Percentiles rank a stretch among this genome's conserved stretches.
Evolutionary conservation across 1,140 invertebrate species (phyloP).

Genomic region (Hylaeus anthracinus): DNA sequence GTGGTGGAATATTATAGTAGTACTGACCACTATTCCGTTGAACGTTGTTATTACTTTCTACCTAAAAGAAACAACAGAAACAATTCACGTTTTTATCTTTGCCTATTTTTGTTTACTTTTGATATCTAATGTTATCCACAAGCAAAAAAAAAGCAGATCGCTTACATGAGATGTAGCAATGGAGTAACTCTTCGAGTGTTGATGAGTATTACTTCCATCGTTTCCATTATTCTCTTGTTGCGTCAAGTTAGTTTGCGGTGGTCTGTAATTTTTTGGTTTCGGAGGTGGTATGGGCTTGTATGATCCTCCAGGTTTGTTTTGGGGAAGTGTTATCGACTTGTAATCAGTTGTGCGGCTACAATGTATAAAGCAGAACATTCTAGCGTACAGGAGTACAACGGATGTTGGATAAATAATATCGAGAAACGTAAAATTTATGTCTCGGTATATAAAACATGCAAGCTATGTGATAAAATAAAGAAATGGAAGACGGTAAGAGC

Average conservation of each 20-base stretch:
- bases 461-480: neutral
- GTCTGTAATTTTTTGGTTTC: slow-evolving; percentile 94
- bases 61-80: slow-evolving; percentile 56
- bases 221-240: slow-evolving; percentile 73
- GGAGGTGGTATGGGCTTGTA: slow-evolving; percentile 95
- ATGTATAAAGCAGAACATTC: slow-evolving; percentile 65
- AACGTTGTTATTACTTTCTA: slow-evolving; percentile 71
- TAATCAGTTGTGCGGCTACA: slow-evolving; percentile 77
- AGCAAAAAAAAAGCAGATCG: slow-evolving; percentile 59
- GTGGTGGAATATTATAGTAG: slow-evolving; percentile 83
- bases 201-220: slow-evolving; percentile 75
- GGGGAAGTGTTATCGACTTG: slow-evolving; percentile 74
- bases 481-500: neutral
- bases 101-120: neutral
- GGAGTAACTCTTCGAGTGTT: slow-evolving; percentile 80
- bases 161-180: slow-evolving; percentile 79
- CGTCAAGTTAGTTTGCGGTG: slow-evolving; percentile 81
- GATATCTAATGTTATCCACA: too few species aligned
- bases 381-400: slow-evolving; percentile 63
- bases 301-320: slow-evolving; percentile 80
- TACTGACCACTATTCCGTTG: slow-evolving; percentile 81
- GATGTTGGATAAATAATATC: neutral
- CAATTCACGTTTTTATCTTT: neutral
- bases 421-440: neutral
- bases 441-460: neutral